Conservation (phyloP, 2,888 invertebrate species). For the Schizaphis graminum region DNA sequence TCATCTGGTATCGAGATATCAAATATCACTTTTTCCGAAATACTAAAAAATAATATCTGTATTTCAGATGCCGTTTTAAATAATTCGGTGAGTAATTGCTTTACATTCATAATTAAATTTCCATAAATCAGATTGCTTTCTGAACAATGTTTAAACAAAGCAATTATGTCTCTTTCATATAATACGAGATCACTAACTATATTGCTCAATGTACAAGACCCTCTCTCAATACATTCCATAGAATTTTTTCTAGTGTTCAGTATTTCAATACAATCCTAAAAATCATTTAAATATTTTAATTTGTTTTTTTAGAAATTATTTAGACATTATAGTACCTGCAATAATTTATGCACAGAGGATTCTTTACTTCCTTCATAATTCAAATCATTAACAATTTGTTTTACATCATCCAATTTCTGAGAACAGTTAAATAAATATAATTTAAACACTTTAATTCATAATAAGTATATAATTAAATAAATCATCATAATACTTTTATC, state of each 20-base stretch:
- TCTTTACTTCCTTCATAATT: slow-evolving; percentile 25
- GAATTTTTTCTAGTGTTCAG: background rate
- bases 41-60: slow-evolving; percentile 36
- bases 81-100: slow-evolving; percentile 26
- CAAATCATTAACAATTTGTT: background rate
- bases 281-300: background rate
- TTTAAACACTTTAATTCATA: no score
- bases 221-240: slow-evolving; percentile 30
- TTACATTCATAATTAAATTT: background rate
- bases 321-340: slow-evolving; percentile 4
- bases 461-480: background rate
- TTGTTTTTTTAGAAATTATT: background rate
- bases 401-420: slow-evolving; percentile 30
- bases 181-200: background rate
- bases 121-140: slow-evolving; percentile 42
- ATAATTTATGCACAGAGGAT: background rate
- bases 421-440: background rate
- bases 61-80: slow-evolving; percentile 40
- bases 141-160: slow-evolving; percentile 51
- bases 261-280: slow-evolving; percentile 42
- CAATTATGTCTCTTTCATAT: slow-evolving; percentile 16
- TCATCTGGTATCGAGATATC: background rate
- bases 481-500: slow-evolving; percentile 19
- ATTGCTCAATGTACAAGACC: background rate
- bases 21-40: slow-evolving; percentile 35